Base-by-base conservation (phyloP, 2,113 vertebrate genomes). In the Podilymbus podiceps region DNA sequence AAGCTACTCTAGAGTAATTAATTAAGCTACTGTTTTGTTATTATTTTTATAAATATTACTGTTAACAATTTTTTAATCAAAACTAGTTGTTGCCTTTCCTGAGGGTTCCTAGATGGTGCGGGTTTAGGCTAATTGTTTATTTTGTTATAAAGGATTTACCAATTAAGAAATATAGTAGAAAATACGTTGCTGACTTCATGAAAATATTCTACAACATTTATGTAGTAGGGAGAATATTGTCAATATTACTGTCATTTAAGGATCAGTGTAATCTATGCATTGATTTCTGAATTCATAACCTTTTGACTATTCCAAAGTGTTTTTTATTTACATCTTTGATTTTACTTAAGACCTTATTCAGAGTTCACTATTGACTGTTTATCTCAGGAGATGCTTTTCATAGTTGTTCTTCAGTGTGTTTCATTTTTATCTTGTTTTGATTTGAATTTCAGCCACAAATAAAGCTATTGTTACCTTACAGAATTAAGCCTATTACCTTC, bases 341-440 rank as follows among this genome's bases (percentile, higher is more conserved):
- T 73, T 90, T 87, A 5, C 15, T 84, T 63, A 85, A 89, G 90
- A 82, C 2, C 8, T 66, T 69, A 46, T 28, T 91, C 52, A 58
- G 42, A 81, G 16, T 56, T 71, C 12, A 7, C 14, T 68, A 27
- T 15, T 62, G 27, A 56, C 14, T 25, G 2, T 52, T 93, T 63
- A 4, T 44, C 27, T 59, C 17, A 62, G 27, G 15, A 82, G 11
- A 76, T 56, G 10, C 3, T 74, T 84, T 88, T 77, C 50, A 58
- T 1, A 2, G 10, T 50, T 31, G 46, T 64, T 89, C n/a, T 74
- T 85, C 24, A 24, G 9, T 0, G 0, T 38, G 3, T 64, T 62
- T 88, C 14, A 24, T 55, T 85, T 8, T 1, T 60, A 33, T 28
- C 11, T 53, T 84, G 16, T 6, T 86, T 62, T 85, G 19, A 66